Base-by-base conservation (phyloP, 2,888 invertebrate genomes). In the Alentia gelatinosa region DNA sequence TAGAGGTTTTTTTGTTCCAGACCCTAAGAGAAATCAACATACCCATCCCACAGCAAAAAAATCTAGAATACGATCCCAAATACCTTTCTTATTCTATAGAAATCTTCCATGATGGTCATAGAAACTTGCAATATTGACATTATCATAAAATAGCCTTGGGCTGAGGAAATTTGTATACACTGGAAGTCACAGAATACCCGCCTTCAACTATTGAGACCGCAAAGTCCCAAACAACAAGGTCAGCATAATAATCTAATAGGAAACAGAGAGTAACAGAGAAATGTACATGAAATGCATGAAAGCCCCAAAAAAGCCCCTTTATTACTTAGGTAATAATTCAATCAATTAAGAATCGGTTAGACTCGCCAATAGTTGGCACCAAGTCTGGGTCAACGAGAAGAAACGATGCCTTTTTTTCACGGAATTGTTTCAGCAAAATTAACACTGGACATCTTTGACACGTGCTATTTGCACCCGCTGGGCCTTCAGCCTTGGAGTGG, bases 261-360 rank as follows among this genome's bases (percentile, higher is more conserved):
- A 68, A 68, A 68, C 68, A 68, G 26, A 68, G 3, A 30, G 68
- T 30, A 68, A 68, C 68, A 68, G 30, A 68, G 30, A 68, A 68
- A 26, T 68, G 30, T 68, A 68, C 68, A 68, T 26, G 5, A 26
- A 68, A n/a, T 68, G 68, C 68, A 5, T 68, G 68, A 68, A 68
- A 68, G 68, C 68, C 68, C n/a, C 68, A 68, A 68, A 12, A 68
- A 56, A 68, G 68, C 68, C 68, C 68, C 68, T 12, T 68, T 68
- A 68, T 68, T 30, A 30, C 26, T 63, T 26, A 68, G 12, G 23
- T 68, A 3, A 30, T 68, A 68, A 68, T 68, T 30, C n/a, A 63
- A 7, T 47, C 19, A 47, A 12, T 47, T 12, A 63, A 63, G 63
- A 23, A 63, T 63, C n/a, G 63, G n/a, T 30, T 30, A 30, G 30